Evolutionary conservation across 2,888 invertebrate genomes (phyloP).

Genomic region (Eupithecia pulchellata): DNA sequence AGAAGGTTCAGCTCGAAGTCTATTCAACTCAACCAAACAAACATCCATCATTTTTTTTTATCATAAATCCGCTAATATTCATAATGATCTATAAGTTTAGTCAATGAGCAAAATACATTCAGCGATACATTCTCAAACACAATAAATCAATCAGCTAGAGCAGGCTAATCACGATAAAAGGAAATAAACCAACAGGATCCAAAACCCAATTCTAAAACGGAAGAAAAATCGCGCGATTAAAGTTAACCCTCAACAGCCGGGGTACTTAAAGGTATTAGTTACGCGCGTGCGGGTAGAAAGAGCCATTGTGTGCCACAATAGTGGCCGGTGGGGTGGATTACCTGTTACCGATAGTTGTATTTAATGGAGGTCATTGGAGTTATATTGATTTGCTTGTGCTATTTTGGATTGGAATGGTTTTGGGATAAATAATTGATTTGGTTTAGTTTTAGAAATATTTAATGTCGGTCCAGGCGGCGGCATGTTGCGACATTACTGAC

Average conservation of each 20-base stretch:
- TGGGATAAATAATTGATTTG: conserved; percentile 5
- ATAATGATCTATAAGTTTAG: too few species aligned
- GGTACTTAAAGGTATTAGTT: conserved; percentile 72
- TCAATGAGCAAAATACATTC: too few species aligned
- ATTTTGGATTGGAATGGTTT: conserved; percentile 6
- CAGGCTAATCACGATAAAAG: conserved; percentile 4
- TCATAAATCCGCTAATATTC: too few species aligned
- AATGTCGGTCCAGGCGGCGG: too few species aligned
- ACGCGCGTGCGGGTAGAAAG: conserved; percentile 72
- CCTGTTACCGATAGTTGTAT: conserved; percentile 56
- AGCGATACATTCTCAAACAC: too few species aligned
- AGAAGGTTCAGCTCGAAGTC: too few species aligned
- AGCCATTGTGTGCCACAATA: conserved; percentile 59
- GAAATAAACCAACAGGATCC: conserved; percentile 36
- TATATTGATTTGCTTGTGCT: conserved; percentile 29
- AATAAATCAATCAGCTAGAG: neutral
- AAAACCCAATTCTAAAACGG: conserved; percentile 34
- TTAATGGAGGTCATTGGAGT: conserved; percentile 45
- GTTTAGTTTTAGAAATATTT: neutral
- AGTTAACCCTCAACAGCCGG: conserved; percentile 60
- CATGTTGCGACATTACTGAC: too few species aligned
- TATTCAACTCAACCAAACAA: too few species aligned
- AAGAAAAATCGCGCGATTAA: conserved; percentile 66
- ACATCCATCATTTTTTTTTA: too few species aligned
- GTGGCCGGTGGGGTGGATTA: conserved; percentile 49